Evolutionary conservation across 1,140 invertebrate genomes (phyloP).

Genomic region (Papilio machaon): DNA sequence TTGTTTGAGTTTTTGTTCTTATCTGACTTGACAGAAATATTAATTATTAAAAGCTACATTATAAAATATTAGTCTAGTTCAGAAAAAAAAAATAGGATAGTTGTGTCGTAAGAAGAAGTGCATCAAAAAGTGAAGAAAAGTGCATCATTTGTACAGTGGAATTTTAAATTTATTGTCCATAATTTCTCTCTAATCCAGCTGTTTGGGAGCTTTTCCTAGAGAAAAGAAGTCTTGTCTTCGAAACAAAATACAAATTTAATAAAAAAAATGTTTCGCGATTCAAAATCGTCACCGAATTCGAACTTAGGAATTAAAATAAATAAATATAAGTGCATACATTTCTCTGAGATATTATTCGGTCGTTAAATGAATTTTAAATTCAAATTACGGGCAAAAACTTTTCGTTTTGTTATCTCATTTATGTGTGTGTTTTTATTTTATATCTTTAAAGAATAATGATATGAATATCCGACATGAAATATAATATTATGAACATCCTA

Average conservation of each 20-base stretch:
- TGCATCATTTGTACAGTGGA: too few species aligned
- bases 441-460: not conserved
- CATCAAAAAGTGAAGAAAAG: too few species aligned
- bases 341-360: not conserved
- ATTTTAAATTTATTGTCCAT: too few species aligned
- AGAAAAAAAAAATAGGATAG: too few species aligned
- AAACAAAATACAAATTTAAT: not conserved
- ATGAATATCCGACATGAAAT: too few species aligned
- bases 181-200: too few species aligned
- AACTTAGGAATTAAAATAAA: not conserved
- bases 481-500: too few species aligned
- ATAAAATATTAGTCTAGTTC: too few species aligned
- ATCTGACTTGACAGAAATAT: not conserved
- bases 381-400: not conserved
- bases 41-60: too few species aligned
- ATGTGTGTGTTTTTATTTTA: conserved; percentile 4
- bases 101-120: too few species aligned
- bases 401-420: not conserved
- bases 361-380: not conserved
- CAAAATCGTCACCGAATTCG: not conserved
- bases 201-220: too few species aligned
- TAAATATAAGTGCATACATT: not conserved
- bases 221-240: not conserved
- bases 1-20: too few species aligned
- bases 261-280: not conserved